Evolutionary conservation across 2,888 invertebrate species (phyloP).

Genomic region (Isotomurus palustris): DNA sequence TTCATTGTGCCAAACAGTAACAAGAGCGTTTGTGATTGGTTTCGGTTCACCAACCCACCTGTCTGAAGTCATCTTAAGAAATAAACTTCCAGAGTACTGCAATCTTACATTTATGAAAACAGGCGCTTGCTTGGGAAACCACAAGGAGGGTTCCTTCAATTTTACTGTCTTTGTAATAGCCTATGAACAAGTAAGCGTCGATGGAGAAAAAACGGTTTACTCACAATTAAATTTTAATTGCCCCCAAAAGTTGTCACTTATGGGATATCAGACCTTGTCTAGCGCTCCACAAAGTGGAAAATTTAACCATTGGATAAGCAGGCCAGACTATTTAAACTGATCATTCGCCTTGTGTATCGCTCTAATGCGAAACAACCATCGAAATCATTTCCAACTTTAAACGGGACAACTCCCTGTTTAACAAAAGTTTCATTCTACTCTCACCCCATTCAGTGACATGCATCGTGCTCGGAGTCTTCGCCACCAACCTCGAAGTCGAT

Average conservation of each 20-base stretch:
- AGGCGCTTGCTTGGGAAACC: too few relatives aligned
- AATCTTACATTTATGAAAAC: too few relatives aligned
- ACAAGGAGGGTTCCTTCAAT: too few relatives aligned
- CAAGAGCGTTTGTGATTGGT: too few relatives aligned
- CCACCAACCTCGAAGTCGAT: too few relatives aligned
- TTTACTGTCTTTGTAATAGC: too few relatives aligned
- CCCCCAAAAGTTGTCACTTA: neutral
- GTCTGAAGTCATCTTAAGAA: too few relatives aligned
- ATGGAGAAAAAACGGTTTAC: constrained; percentile 1
- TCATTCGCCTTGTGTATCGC: neutral
- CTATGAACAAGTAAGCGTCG: too few relatives aligned
- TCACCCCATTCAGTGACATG: neutral
- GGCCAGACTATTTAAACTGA: neutral
- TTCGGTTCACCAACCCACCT: too few relatives aligned
- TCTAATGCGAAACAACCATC: neutral
- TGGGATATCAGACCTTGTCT: neutral
- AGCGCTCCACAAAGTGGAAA: neutral
- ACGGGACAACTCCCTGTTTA: neutral
- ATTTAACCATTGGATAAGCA: neutral
- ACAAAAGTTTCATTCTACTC: neutral
- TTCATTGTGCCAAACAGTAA: too few relatives aligned
- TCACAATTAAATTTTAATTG: neutral
- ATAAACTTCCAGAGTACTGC: too few relatives aligned
- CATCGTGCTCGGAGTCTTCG: too few relatives aligned
- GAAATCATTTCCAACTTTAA: neutral